Base-by-base conservation (phyloP, 2,113 vertebrate species). In the Calyptommatus sinebrachiatus region DNA sequence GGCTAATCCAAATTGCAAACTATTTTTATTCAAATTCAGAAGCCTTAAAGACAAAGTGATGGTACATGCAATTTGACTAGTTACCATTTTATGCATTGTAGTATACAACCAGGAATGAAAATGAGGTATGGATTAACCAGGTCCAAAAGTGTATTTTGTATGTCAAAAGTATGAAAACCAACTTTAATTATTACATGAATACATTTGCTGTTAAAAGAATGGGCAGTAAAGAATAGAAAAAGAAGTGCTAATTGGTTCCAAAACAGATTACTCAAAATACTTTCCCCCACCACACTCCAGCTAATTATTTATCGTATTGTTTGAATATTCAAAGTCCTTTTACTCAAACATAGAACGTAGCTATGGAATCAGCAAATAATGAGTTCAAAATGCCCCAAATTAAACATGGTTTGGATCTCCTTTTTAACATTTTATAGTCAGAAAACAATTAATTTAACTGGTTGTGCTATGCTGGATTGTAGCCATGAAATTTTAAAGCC, bases 1-100 rank as follows among this genome's bases (percentile, higher is more conserved):
- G 89, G 91, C 92, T 95, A 95, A 93, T 92, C 91, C 93, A 94
- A 93, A 94, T 93, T 94, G 90, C 93, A 94, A 95, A 94, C 92
- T 95, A 93, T 94, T 94, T 95, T 95, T 95, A 95, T 95, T 95
- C 90, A 92, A 93, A 94, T 94, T 94, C 94, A 95, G 94, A 95
- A 95, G 92, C 92, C 92, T 94, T 89, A 89, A 94, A 94, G 93
- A 94, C 94, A 95, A 95, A 94, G 80, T 93, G 92, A 93, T 92
- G 90, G 92, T 94, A 95, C 92, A 95, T 93, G 94, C 93, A 94
- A 78, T 76, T 92, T 89, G 89, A 92, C 93, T 93, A 91, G 88
- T 92, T 90, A 91, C 85, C 91, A 94, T 88, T 92, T 92, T 88
- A 93, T 92, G 88, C 84, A 90, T 88, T 89, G 86, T 90, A 88